Base-by-base conservation (phyloP, 1,140 invertebrate species). In the Oedothorax gibbosus region DNA sequence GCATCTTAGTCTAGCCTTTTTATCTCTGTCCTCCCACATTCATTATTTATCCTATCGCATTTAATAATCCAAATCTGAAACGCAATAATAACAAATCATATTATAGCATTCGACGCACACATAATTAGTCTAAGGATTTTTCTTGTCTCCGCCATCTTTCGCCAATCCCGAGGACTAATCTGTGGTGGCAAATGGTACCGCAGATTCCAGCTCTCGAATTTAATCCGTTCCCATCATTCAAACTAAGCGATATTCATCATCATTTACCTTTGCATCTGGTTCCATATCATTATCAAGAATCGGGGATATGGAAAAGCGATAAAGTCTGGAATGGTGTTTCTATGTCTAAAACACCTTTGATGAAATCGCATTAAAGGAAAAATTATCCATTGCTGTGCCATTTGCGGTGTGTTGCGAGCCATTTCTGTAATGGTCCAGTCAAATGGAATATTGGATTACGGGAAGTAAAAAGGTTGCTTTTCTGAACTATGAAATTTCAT, bases 201-300 rank as follows among this genome's bases (percentile, higher is more conserved):
- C 5, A 66, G 50, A 50, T 50, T 56, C 51, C 57, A n/a, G 21
- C 12, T 71, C 66, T 11, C 51, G 21, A 51, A 56, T 35, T 15
- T 80, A 80, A 80, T 80, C 78, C 65, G 50, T 18, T 54, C 14
- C 49, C 78, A 80, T 80, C 10, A 49, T 66, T 80, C 78, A 80
- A 80, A 69, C 53, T 69, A 57, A 80, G 78, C 54, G 78, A 57
- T 80, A 80, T 80, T 71, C 65, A 60, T 80, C 68, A 80, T 80
- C 78, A 65, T 80, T 66, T 68, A 66, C 18, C 56, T 62, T 50
- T 5, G 53, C 21, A 15, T 11, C 9, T 35, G 15, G 14, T 68
- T 15, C 65, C 78, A 78, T 51, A 14, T 78, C 35, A 78, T 65
- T 11, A 60, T 64, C 18, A 78, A 53, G 56, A 60, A 11, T 14